Base-by-base conservation (phyloP, 2,113 vertebrate genomes). In the Rhombomys opimus region DNA sequence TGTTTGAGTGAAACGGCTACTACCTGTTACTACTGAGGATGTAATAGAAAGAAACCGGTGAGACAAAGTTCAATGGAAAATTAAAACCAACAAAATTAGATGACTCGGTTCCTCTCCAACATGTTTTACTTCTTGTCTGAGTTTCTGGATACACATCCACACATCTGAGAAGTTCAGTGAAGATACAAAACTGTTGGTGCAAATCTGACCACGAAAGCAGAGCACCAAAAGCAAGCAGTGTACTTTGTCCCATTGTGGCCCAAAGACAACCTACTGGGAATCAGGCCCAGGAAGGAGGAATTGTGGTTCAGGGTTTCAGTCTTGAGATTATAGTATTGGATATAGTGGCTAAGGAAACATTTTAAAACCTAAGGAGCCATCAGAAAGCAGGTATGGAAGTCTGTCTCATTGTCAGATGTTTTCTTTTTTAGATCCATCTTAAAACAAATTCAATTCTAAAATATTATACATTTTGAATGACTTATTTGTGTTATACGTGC, bases 381-480 rank as follows among this genome's bases (percentile, higher is more conserved):
- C 22, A 81, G 73, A 76, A 93, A 93, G 52, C 38, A 61, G n/a
- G 90, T 67, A 80, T 75, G 77, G 73, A 95, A 90, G 61, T 38
- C 63, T 65, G 18, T 91, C 12, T 92, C 41, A 77, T 87, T 94
- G 87, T 73, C 27, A 94, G 87, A 72, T 68, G 52, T 95, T 92
- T 81, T 89, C 41, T 46, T 78, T 93, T 96, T 93, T 63, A 88
- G 95, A 89, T 77, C 65, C 32, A 67, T 5, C 5, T 65, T 76
- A 70, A 41, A 86, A 52, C 30, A 93, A 35, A 57, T 72, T 90
- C 70, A 72, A 93, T 82, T 46, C 81, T 46, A 95, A 96, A 95
- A 65, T 77, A 87, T 35, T 80, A 9, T 38, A 54, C 78, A 20
- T 61, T 82, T 61, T 22, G 18, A 41, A 41, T 41, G 8, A 73